A percentile compares a stretch with the other conserved stretches of the same genome.
Conservation (phyloP, 2,113 vertebrate genomes). For the Lathamus discolor region DNA sequence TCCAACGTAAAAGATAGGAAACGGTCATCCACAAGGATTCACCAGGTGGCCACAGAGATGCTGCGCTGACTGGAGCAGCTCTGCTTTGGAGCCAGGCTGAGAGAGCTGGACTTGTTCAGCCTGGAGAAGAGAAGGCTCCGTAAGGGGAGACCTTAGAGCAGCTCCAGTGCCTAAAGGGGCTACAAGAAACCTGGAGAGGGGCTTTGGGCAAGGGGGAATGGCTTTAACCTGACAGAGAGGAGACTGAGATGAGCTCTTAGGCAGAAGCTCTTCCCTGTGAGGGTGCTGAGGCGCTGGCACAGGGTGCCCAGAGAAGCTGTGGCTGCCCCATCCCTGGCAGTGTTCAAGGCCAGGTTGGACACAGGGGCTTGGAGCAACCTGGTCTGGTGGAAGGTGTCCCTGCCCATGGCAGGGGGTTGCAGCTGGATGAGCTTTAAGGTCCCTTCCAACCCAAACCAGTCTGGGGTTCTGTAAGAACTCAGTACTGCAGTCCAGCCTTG, state of each 20-base stretch:
- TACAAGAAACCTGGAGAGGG: too few relatives aligned
- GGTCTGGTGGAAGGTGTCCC: background rate
- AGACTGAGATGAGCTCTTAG: too few relatives aligned
- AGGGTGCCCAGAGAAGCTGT: too few relatives aligned
- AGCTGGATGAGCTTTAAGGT: background rate
- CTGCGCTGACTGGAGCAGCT: background rate
- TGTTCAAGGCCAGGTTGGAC: background rate
- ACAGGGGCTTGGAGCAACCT: background rate
- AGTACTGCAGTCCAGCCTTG: background rate
- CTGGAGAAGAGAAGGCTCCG: background rate
- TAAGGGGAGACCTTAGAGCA: background rate
- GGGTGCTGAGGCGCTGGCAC: too few relatives aligned
- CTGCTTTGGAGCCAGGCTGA: background rate
- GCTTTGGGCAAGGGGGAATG: too few relatives aligned
- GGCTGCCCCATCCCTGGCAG: too few relatives aligned
- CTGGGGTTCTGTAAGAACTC: background rate
- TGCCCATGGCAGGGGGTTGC: background rate
- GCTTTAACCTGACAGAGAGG: too few relatives aligned
- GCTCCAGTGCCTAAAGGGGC: too few relatives aligned
- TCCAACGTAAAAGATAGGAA: background rate
- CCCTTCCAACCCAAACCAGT: background rate
- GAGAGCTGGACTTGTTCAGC: background rate
- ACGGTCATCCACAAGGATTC: background rate
- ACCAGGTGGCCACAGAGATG: background rate
- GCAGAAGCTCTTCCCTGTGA: too few relatives aligned